phyloP scores from a whole-genome alignment of 2,797 vertebrate species.

The Philypnodon macrostomus region DNA sequence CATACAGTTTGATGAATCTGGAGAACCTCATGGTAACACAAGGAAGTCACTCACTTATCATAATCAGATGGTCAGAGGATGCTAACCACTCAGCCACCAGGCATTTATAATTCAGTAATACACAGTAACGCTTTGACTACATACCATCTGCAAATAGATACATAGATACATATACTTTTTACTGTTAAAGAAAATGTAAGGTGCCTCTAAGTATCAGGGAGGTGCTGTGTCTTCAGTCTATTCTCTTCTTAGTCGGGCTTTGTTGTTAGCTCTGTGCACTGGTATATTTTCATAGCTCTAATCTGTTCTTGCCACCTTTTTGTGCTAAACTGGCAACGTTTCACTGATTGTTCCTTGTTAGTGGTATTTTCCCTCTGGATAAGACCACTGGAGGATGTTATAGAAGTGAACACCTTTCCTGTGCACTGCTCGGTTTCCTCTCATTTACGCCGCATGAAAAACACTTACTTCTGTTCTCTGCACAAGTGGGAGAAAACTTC shows the following conservation, averaged over 20 bases:
- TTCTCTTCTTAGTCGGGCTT: not conserved
- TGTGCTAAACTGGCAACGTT: slow-evolving; percentile 14
- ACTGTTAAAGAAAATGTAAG: not conserved
- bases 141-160: too few species aligned
- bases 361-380: slow-evolving; percentile 24
- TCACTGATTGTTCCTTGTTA: slow-evolving; percentile 24
- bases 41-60: too few species aligned
- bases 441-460: slow-evolving; percentile 31
- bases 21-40: too few species aligned
- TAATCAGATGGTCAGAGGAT: too few species aligned
- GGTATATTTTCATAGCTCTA: not conserved
- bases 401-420: slow-evolving; percentile 63
- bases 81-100: too few species aligned
- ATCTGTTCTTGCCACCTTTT: slow-evolving; percentile 1
- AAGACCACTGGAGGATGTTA: slow-evolving; percentile 51
- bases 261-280: not conserved
- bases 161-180: too few species aligned
- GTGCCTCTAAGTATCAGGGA: not conserved
- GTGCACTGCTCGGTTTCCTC: slow-evolving; percentile 42
- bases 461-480: not conserved
- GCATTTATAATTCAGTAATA: too few species aligned
- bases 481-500: slow-evolving; percentile 5
- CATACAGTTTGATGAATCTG: too few species aligned
- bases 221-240: not conserved
- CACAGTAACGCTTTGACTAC: too few species aligned